Evolutionary conservation across 2,113 vertebrate species (phyloP), one percentile per base, ranked within the genome.

Genomic region (Coturnix japonica): DNA sequence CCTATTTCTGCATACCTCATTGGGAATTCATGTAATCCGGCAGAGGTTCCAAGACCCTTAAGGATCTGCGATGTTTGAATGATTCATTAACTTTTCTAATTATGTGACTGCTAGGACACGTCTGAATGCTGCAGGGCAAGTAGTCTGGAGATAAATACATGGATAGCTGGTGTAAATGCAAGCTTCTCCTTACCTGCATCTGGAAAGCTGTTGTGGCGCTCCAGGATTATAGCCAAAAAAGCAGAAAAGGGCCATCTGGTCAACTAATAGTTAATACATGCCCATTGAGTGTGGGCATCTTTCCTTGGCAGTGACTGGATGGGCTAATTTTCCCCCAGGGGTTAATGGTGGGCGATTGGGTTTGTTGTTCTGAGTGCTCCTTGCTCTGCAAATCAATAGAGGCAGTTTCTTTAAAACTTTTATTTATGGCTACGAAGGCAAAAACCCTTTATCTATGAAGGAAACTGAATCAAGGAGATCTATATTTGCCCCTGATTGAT

Each of bases 1-100:
- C 12, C 28, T 82, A 56, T n/a, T 92, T 85, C 51, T 60, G 46
- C 37, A 70, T 75, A 85, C 49, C 49, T 60, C 74, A 12, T 51
- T 91, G 64, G 60, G 80, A 94, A 89, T 89, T 90, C 17, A 80
- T 89, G 64, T 89, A 85, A 76, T 59, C 78, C 85, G 15, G 28
- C 76, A 3, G 84, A 72, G 33, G 18, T 87, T 92, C 30, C 39
- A 87, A 43, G 64, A 70, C 43, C 74, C 89, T 94, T 89, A 89
- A 87, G 92, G 89, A 85, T 43, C 73, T 73, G 18, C 2, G 93
- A 2, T 28, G 10, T 87, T 89, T 41, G 81, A 95, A 76, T 66
- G 39, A 59, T 85, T 96, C 84, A 94, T 95, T 93, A 95, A 80
- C 81, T 80, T 46, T 64, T 93, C 87, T 82, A 94, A 94, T 94